phyloP scores from a whole-genome alignment of 1,140 invertebrate genomes.

The Lucilia sericata region DNA sequence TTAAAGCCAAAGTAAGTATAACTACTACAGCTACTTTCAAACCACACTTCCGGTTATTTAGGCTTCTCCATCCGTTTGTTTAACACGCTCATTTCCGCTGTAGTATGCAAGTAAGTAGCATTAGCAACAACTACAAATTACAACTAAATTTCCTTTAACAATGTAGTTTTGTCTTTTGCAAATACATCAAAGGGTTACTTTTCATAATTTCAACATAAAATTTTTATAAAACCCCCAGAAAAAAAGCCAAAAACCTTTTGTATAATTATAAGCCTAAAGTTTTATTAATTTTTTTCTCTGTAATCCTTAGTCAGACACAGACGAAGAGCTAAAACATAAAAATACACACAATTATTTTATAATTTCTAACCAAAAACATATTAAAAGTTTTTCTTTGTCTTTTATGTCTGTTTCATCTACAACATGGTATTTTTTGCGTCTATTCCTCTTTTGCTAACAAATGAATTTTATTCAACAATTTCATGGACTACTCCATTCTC shows the following conservation, averaged over 20 bases:
- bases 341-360: neutral
- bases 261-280: neutral
- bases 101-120: neutral
- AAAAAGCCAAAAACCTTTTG: neutral
- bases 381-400: neutral
- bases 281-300: neutral
- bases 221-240: neutral
- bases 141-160: neutral
- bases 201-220: neutral
- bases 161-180: neutral
- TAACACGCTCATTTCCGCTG: slow-evolving; percentile 11
- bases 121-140: too few species aligned
- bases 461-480: slow-evolving; percentile 1
- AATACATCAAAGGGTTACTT: neutral
- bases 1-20: neutral
- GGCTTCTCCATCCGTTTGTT: slow-evolving; percentile 17
- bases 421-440: neutral
- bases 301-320: neutral
- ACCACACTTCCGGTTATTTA: slow-evolving; percentile 28
- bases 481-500: neutral
- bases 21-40: neutral
- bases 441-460: neutral
- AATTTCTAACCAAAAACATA: neutral
- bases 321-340: too few species aligned
- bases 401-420: neutral